Percentiles rank a stretch among this genome's conserved stretches.
These are phyloP conservation scores for Stegophylla sp. DNA, from an alignment of 2,888 invertebrate genomes.

Conservation along the genomic window DNA sequence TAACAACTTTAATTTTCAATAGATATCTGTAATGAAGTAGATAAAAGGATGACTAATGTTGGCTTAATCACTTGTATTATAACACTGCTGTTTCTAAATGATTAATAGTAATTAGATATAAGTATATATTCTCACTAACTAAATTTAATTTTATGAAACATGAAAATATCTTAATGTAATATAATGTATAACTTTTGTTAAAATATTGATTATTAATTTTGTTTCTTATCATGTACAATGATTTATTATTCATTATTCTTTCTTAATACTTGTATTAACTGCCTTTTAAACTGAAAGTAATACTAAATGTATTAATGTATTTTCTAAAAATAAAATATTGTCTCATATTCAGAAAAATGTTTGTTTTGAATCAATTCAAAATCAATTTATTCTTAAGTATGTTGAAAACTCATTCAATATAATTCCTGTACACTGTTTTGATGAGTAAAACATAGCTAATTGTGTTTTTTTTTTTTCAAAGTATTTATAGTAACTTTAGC, in stretches of 20 bases:
- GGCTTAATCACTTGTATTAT: constrained; percentile 3
- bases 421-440: too few species aligned
- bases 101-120: background rate
- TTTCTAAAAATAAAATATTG: too few species aligned
- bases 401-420: too few species aligned
- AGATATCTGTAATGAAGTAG: background rate
- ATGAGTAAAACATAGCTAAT: too few species aligned
- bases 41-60: constrained; percentile 15
- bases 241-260: background rate
- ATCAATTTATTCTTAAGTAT: too few species aligned
- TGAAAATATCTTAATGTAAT: too few species aligned
- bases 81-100: background rate
- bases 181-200: background rate
- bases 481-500: too few species aligned
- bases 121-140: too few species aligned
- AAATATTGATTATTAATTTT: background rate
- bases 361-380: too few species aligned
- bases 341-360: too few species aligned
- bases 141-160: background rate
- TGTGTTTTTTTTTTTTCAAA: too few species aligned
- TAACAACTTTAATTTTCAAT: constrained; percentile 10
- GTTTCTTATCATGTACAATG: background rate
- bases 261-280: background rate
- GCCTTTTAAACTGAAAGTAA: background rate
- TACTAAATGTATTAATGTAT: too few species aligned